A percentile compares a stretch with the other conserved stretches of the same genome.
Conservation (phyloP, 2,113 vertebrate species). For the Craseonycteris thonglongyai region DNA sequence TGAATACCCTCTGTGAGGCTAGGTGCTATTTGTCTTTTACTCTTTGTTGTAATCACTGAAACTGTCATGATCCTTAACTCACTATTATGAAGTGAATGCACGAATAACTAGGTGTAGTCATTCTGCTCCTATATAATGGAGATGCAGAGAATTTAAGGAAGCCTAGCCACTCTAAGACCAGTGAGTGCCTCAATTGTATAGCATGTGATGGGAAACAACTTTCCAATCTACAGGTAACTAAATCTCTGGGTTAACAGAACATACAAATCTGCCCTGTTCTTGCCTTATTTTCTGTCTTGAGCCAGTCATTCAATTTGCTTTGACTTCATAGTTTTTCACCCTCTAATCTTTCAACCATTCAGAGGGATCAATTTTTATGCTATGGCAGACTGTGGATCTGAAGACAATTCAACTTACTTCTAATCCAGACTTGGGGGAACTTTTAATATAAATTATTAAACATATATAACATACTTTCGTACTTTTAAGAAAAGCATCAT, state of each 20-base stretch:
- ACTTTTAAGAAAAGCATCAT: not conserved
- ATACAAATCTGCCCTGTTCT: not conserved
- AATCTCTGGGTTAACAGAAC: not conserved
- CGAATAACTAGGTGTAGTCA: not conserved
- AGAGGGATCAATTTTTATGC: not conserved
- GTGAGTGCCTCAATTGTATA: not conserved
- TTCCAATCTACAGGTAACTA: not conserved
- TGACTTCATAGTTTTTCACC: not conserved
- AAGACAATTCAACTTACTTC: not conserved
- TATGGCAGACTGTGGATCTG: not conserved
- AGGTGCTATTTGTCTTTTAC: not conserved
- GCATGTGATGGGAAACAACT: not conserved
- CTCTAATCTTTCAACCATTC: not conserved
- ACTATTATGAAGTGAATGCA: not conserved
- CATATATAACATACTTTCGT: not conserved
- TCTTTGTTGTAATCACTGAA: not conserved
- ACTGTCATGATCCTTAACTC: not conserved
- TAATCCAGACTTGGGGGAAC: not conserved
- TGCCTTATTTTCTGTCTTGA: not conserved
- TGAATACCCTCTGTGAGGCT: not conserved
- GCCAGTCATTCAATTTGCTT: not conserved
- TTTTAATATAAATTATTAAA: not conserved
- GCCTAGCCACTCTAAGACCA: not conserved
- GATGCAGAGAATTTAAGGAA: not conserved
- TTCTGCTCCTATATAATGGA: not conserved